phyloP scores from a whole-genome alignment of 2,797 vertebrate genomes.

The Odontamblyopus rebecca region DNA sequence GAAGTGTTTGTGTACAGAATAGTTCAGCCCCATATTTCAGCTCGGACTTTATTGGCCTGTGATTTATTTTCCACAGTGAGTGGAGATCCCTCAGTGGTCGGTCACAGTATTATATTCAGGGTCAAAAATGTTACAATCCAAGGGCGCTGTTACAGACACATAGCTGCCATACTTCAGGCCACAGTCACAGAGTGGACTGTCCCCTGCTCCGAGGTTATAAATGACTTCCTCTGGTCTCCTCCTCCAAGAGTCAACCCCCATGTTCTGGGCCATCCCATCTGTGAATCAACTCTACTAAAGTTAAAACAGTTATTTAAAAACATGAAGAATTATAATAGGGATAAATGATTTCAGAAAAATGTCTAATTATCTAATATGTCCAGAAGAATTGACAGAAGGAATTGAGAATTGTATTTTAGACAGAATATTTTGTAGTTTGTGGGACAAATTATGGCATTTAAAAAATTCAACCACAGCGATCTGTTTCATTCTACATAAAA shows the following conservation, averaged over 20 bases:
- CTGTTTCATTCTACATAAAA: neutral
- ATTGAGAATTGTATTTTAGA: too few relatives aligned
- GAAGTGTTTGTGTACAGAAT: neutral
- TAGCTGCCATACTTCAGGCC: conserved; percentile 62
- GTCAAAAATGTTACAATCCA: conserved; percentile 62
- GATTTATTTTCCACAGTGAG: conserved; percentile 49
- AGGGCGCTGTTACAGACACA: conserved; percentile 45
- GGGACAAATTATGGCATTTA: too few relatives aligned
- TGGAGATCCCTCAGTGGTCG: conserved; percentile 75
- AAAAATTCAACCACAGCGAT: too few relatives aligned
- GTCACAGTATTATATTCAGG: conserved; percentile 58
- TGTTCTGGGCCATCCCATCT: conserved; percentile 20
- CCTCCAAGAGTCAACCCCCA: conserved; percentile 50
- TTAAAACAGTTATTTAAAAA: neutral
- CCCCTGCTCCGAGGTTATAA: conserved; percentile 64
- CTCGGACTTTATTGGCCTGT: conserved; percentile 17
- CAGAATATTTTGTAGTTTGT: too few relatives aligned
- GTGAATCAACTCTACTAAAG: conserved; percentile 19
- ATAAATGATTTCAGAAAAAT: too few relatives aligned
- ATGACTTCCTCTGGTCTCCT: conserved; percentile 71
- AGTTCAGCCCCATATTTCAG: conserved; percentile 15
- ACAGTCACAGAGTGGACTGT: conserved; percentile 47
- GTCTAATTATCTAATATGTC: too few relatives aligned
- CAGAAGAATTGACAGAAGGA: too few relatives aligned
- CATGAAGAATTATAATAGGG: neutral